Evolutionary conservation across 2,113 vertebrate species (phyloP).

Genomic region (Bubo scandiacus): DNA sequence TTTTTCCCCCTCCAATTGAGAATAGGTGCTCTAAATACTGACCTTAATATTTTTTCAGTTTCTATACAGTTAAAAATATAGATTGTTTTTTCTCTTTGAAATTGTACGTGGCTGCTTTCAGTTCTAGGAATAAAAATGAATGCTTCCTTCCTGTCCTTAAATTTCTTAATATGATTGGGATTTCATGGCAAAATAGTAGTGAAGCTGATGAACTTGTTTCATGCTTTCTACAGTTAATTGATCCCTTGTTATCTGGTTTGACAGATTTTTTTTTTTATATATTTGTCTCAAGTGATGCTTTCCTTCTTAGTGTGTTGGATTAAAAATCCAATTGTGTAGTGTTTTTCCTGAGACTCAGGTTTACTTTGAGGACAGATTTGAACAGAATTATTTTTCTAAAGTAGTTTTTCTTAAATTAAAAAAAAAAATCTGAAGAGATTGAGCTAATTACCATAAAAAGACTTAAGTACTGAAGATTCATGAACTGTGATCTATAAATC

Average conservation of each 20-base stretch:
- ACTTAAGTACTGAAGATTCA: not conserved
- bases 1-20: not conserved
- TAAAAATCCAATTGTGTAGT: not conserved
- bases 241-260: not conserved
- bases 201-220: not conserved
- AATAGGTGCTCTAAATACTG: not conserved
- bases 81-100: not conserved
- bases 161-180: not conserved
- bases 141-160: not conserved
- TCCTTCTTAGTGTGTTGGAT: not conserved
- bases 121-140: not conserved
- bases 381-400: not conserved
- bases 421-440: not conserved
- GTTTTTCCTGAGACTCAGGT: not conserved
- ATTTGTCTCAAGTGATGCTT: not conserved
- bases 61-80: not conserved
- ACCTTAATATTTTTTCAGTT: not conserved
- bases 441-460: not conserved
- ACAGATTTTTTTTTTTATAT: not conserved
- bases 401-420: not conserved
- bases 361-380: not conserved
- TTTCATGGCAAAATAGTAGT: not conserved
- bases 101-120: not conserved
- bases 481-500: not conserved
- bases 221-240: not conserved